Base-by-base conservation (phyloP, 2,797 vertebrate species). In the Carapus acus region DNA sequence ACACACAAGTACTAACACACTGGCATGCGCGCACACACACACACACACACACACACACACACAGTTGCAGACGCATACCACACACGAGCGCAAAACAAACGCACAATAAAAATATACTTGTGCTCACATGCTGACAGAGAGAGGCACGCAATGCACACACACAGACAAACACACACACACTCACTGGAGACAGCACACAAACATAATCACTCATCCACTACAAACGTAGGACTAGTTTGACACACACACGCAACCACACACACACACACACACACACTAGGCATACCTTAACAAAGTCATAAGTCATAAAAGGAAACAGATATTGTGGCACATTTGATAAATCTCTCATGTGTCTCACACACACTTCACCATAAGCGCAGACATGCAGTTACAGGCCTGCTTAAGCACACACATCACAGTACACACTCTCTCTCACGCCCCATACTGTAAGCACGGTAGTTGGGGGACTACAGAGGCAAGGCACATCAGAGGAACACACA, bases 21-120 rank as follows among this genome's bases (percentile, higher is more conserved):
- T n/a, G n/a, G n/a, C n/a, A n/a, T n/a, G n/a, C n/a, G 31, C 24
- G 14, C 31, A 11, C 13, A 36, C 34, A 36, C 31, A 36, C 31
- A 20, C 8, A 3, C 43, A 54, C 44, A 58, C 58, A 59, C 66
- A 55, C 42, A 31, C 58, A 59, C 66, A 55, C 42, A 31, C 31
- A 21, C 31, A 21, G 11, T 20, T 8, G 9, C 41, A 53, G 22
- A 50, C 34, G 59, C 58, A 50, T 54, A 63, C 44, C 54, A 38
- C 48, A 49, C 66, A 46, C 47, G 59, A 56, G 56, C 66, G 43
- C 47, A 62, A 56, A 59, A 60, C 67, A 66, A 74, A 73, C 58
- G 40, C 59, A 57, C 60, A 65, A 55, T 31, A 51, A 69, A 62
- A 65, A 67, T 63, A 66, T 55, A 67, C 61, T 49, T 38, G 12